Percentiles rank a stretch among this genome's conserved stretches.
These are phyloP conservation scores for Parnassius orleans DNA, from an alignment of 2,888 invertebrate genomes.

Conservation along the genomic window DNA sequence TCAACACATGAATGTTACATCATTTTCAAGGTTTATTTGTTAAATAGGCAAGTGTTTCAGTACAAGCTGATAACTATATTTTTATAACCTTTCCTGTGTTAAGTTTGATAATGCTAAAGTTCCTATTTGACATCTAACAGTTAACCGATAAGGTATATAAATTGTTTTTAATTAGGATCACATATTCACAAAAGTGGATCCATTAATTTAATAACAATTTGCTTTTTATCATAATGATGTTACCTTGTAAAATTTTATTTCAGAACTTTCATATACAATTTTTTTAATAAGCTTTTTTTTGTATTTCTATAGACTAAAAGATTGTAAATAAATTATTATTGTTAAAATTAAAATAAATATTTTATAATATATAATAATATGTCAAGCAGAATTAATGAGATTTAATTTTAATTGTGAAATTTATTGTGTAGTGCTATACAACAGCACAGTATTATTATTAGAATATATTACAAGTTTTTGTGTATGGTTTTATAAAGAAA, in stretches of 20 bases:
- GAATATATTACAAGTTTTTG: background rate
- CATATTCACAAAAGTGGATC: background rate
- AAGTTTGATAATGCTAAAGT: slow-evolving; percentile 24
- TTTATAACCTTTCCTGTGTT: slow-evolving; percentile 44
- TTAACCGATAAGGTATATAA: slow-evolving; percentile 12
- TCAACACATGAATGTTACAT: slow-evolving; percentile 34
- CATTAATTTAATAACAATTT: too few species aligned
- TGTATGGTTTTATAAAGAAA: background rate
- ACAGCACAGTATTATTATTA: background rate
- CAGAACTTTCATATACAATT: too few species aligned
- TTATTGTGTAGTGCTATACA: too few species aligned
- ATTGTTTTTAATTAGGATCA: background rate
- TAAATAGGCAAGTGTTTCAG: slow-evolving; percentile 31
- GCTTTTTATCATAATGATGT: too few species aligned
- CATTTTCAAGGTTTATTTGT: slow-evolving; percentile 34
- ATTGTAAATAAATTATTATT: too few species aligned
- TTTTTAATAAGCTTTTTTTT: too few species aligned
- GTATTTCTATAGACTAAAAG: too few species aligned
- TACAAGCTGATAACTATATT: slow-evolving; percentile 44
- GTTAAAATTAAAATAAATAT: too few species aligned
- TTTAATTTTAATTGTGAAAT: too few species aligned
- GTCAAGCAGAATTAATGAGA: too few species aligned
- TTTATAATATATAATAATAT: too few species aligned
- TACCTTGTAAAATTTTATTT: too few species aligned
- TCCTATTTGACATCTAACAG: slow-evolving; percentile 6